These are phyloP conservation scores for Scaptomyza pallida DNA, from an alignment of 1,140 invertebrate genomes.

Conservation along the genomic window DNA sequence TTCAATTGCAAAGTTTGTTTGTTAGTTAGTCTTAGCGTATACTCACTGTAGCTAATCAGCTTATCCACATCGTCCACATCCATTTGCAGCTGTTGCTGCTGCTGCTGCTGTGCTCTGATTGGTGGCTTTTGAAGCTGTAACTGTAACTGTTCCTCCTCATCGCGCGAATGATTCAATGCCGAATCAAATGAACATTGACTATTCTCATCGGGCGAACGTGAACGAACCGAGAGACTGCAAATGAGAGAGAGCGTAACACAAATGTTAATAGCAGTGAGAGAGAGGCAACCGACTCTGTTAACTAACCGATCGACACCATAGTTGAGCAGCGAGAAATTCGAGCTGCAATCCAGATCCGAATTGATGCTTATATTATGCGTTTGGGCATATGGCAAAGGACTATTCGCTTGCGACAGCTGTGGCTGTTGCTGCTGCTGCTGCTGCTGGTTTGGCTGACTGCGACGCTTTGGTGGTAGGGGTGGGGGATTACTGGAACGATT, in stretches of 20 bases:
- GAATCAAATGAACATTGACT: conserved; percentile 93
- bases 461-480: conserved; percentile 91
- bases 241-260: background rate
- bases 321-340: conserved; percentile 84
- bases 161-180: conserved; percentile 91
- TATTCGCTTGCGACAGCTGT: conserved; percentile 70
- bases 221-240: conserved; percentile 86
- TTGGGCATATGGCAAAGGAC: conserved; percentile 69
- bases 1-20: no score
- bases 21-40: conserved; percentile 8
- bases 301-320: conserved; percentile 86
- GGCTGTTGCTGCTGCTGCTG: conserved; percentile 58
- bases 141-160: conserved; percentile 87
- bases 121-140: conserved; percentile 40
- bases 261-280: no score
- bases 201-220: conserved; percentile 88
- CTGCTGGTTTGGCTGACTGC: conserved; percentile 84
- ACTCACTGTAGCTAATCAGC: conserved; percentile 70
- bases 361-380: conserved; percentile 75
- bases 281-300: no score
- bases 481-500: conserved; percentile 86
- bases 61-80: conserved; percentile 61
- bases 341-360: conserved; percentile 85
- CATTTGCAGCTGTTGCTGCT: conserved; percentile 15
- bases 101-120: conserved; percentile 24